A percentile compares a stretch with the other conserved stretches of the same genome.
phyloP scores from a whole-genome alignment of 2,113 vertebrate genomes.

The Apodemus sylvaticus region DNA sequence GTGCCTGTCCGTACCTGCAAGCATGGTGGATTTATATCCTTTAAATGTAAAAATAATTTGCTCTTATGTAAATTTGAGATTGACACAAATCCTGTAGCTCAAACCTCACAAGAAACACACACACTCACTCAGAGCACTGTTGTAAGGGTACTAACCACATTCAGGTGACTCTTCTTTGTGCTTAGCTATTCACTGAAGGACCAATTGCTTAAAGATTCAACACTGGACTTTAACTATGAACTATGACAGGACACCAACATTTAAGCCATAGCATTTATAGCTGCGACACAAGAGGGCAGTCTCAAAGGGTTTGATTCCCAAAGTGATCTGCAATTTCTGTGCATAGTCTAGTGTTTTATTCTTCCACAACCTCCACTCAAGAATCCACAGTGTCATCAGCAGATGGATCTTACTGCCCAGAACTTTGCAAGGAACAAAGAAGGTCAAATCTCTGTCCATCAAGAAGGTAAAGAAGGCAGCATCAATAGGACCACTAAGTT shows the following conservation, averaged over 20 bases:
- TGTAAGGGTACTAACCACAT: not conserved
- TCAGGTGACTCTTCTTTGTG: not conserved
- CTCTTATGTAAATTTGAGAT: conserved; percentile 25
- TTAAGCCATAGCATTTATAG: not conserved
- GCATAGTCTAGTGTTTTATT: not conserved
- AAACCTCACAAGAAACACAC: not conserved
- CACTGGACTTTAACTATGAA: not conserved
- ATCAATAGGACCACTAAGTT: conserved; percentile 1
- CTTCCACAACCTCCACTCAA: not conserved
- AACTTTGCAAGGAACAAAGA: not conserved
- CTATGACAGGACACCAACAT: not conserved
- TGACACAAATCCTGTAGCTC: not conserved
- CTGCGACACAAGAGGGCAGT: not conserved
- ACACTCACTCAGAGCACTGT: not conserved
- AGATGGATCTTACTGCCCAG: not conserved
- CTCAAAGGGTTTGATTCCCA: not conserved
- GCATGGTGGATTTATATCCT: not conserved
- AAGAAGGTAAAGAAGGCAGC: not conserved
- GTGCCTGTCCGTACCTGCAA: conserved; percentile 14
- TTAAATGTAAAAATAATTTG: conserved; percentile 51
- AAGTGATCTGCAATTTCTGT: not conserved
- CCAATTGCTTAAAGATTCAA: not conserved
- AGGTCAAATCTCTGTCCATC: not conserved
- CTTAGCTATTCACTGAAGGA: not conserved
- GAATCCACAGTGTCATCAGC: not conserved